Percentiles rank a stretch among this genome's conserved stretches.
Evolutionary conservation across 1,140 invertebrate species (phyloP).

Genomic region (Brachionus plicatilis): DNA sequence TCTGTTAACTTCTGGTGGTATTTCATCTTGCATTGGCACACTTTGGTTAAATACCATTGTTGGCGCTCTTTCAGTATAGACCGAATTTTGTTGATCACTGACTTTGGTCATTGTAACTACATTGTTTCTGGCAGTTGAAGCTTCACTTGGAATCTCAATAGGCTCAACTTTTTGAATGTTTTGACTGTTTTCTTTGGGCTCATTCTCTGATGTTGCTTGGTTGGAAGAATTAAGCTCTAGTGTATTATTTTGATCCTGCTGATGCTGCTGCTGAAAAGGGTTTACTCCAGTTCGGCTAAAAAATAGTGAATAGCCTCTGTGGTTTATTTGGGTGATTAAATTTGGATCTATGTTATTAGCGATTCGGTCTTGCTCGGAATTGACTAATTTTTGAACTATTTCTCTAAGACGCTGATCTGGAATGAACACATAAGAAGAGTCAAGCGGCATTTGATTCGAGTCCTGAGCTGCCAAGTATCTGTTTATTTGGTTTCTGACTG

Average conservation of each 20-base stretch:
- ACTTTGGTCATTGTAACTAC: not conserved
- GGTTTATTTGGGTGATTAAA: slow-evolving; percentile 32
- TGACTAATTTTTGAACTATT: slow-evolving; percentile 25
- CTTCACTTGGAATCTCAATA: not conserved
- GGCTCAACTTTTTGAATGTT: not conserved
- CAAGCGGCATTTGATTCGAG: no score
- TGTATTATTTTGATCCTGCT: not conserved
- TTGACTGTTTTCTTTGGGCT: not conserved
- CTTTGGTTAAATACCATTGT: not conserved
- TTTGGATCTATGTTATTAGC: slow-evolving; percentile 13
- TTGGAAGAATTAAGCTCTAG: not conserved
- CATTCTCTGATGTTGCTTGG: not conserved
- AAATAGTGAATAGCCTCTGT: slow-evolving; percentile 4
- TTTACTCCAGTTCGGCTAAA: slow-evolving; percentile 9
- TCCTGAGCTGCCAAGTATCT: no score
- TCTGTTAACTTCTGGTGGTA: slow-evolving; percentile 4
- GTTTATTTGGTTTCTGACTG: no score
- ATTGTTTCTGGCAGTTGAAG: not conserved
- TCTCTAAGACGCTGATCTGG: slow-evolving; percentile 22
- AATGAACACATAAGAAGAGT: not conserved
- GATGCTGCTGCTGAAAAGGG: slow-evolving; percentile 6
- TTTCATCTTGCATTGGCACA: not conserved
- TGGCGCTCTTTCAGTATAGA: not conserved
- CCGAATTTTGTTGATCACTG: not conserved
- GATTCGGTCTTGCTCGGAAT: slow-evolving; percentile 4